Evolutionary conservation across 2,797 vertebrate genomes (phyloP), one percentile per base, ranked within the genome.

Genomic region (Schizopygopsis malacanthus): DNA sequence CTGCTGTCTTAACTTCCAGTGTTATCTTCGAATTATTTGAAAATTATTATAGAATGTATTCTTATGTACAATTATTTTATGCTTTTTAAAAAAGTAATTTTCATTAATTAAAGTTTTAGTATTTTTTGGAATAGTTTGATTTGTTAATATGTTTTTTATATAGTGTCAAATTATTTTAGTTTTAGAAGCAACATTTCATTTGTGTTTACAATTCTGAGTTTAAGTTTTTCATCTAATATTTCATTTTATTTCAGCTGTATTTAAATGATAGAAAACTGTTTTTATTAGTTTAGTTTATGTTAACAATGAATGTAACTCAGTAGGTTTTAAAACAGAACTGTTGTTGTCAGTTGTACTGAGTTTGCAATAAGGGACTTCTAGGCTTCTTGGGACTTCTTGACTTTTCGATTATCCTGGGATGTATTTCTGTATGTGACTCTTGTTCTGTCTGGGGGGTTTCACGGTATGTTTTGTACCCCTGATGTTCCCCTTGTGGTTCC

Each of bases 241-340:
- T 71, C 1, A 12, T 50, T 73, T 10, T 28, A 73, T 47, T 73
- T 47, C 0, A 73, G 43, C 39, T n/a, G 12, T 54, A 54, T 43
- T 71, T n/a, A 11, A 71, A 13, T 15, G 1, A 45, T 43, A 7
- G 5, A 71, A 47, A 47, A 50, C 15, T 0, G 10, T 37, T 6
- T 54, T 73, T 54, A 20, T 20, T 75, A 12, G 2, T 37, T 76
- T 37, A 11, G 2, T 37, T 76, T 54, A 54, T 11, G 4, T 75
- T 52, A 73, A 33, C 2, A 16, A 12, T 81, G 88, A 87, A 81
- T 90, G 87, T 45, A 72, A 61, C 43, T 56, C 28, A 71, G n/a
- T 50, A n/a, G 37, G 6, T 79, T 78, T 73, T 45, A n/a, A 61
- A 39, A 45, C n/a, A 47, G 11, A 61, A 15, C 63, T 37, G 69